These are phyloP conservation scores for Polietes domitor DNA, from an alignment of 2,888 invertebrate species.

Conservation along the genomic window DNA sequence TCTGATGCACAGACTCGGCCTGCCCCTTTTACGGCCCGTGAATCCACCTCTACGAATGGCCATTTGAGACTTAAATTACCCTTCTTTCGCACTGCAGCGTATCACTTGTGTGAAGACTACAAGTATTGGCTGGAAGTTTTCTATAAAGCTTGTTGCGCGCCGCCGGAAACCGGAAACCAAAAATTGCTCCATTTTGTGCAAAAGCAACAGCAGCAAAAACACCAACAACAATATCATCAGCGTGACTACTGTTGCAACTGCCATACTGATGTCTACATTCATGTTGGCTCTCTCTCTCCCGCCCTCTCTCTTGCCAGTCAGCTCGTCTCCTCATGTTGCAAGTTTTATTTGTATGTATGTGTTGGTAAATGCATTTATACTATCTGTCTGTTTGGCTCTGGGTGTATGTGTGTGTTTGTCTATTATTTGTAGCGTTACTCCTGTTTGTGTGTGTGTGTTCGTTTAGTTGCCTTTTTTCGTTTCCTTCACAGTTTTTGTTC, in stretches of 20 bases:
- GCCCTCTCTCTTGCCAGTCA: neutral
- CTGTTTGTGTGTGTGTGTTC: neutral
- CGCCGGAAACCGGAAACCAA: slow-evolving; percentile 71
- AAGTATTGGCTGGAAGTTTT: slow-evolving; percentile 13
- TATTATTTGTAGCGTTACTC: slow-evolving; percentile 49
- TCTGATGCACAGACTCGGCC: slow-evolving; percentile 5
- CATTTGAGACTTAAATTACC: slow-evolving; percentile 21
- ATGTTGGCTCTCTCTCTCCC: neutral
- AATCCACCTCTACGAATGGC: neutral
- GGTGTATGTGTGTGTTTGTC: slow-evolving; percentile 7
- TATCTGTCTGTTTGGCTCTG: too few species aligned
- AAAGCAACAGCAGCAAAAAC: neutral
- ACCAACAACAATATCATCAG: neutral
- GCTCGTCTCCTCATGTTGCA: slow-evolving; percentile 35
- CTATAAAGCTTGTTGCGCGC: slow-evolving; percentile 65
- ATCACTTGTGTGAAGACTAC: slow-evolving; percentile 10
- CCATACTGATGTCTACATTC: slow-evolving; percentile 30
- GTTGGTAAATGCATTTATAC: neutral
- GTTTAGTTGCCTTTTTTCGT: neutral
- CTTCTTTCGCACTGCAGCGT: neutral
- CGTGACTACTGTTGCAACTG: neutral
- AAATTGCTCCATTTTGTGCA: slow-evolving; percentile 69
- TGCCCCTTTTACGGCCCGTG: neutral
- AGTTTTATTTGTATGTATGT: slow-evolving; percentile 18
- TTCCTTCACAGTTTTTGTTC: neutral